These are phyloP conservation scores for Troglohyphantes excavatus DNA, from an alignment of 2,888 invertebrate species.

Conservation along the genomic window DNA sequence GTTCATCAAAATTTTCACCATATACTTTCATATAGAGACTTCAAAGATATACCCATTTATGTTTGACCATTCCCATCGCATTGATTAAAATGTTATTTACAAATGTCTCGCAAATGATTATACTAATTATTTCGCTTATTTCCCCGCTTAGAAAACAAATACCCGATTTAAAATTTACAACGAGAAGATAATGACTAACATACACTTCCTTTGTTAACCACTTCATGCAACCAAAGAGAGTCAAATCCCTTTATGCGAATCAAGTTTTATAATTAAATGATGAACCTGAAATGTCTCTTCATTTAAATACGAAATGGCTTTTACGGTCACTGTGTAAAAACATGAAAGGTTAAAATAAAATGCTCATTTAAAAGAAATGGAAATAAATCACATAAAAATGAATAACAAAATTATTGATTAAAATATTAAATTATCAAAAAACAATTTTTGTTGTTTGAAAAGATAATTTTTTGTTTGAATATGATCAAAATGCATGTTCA, in stretches of 20 bases:
- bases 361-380: too few relatives aligned
- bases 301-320: slow-evolving; percentile 9
- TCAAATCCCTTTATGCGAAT: slow-evolving; percentile 9
- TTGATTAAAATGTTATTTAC: too few relatives aligned
- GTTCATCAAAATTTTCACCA: too few relatives aligned
- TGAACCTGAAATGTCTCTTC: background rate
- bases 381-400: too few relatives aligned
- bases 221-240: background rate
- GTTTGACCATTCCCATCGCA: too few relatives aligned
- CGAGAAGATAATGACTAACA: background rate
- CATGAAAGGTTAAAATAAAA: background rate
- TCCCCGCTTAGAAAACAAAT: background rate
- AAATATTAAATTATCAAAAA: too few relatives aligned
- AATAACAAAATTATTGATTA: too few relatives aligned
- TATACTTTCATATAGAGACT: too few relatives aligned
- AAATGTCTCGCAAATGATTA: background rate
- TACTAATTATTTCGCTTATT: background rate
- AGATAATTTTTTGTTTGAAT: too few relatives aligned
- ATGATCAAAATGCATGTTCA: too few relatives aligned
- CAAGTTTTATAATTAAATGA: background rate
- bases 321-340: slow-evolving; percentile 14
- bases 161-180: background rate
- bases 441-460: too few relatives aligned
- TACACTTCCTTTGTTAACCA: background rate
- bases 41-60: too few relatives aligned